Evolutionary conservation across 2,113 vertebrate genomes (phyloP).

Genomic region (Trogon surrucura): DNA sequence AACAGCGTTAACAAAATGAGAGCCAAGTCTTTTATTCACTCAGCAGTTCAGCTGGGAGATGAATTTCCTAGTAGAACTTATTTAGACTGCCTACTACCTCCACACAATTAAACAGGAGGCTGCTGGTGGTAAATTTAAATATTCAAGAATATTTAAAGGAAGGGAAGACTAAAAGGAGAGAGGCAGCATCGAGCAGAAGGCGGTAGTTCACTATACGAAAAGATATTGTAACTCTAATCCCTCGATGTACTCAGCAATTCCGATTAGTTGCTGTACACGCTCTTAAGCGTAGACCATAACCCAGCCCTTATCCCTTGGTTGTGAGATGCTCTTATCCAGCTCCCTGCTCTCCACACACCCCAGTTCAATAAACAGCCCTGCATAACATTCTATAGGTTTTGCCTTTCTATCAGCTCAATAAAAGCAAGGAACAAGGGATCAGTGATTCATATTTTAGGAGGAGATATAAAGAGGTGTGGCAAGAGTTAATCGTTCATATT

Average conservation of each 20-base stretch:
- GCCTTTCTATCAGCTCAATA: background rate
- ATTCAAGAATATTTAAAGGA: background rate
- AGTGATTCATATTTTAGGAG: background rate
- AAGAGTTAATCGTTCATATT: background rate
- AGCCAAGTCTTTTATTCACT: background rate
- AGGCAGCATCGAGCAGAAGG: background rate
- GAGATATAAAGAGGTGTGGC: background rate
- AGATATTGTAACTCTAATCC: background rate
- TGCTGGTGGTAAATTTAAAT: background rate
- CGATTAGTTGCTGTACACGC: accelerated
- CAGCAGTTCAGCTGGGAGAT: background rate
- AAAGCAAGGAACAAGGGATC: background rate
- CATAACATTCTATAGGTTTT: background rate
- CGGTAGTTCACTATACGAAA: background rate
- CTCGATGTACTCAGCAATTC: background rate
- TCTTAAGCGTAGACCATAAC: accelerated
- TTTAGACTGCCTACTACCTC: background rate
- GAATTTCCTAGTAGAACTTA: background rate
- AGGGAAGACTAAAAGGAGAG: background rate
- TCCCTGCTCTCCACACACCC: background rate
- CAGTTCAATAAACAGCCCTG: background rate
- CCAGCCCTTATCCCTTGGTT: background rate
- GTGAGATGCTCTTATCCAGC: background rate
- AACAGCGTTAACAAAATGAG: background rate
- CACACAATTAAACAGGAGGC: background rate